Evolutionary conservation across 1,140 invertebrate species (phyloP).

Genomic region (Andricus grossulariae): DNA sequence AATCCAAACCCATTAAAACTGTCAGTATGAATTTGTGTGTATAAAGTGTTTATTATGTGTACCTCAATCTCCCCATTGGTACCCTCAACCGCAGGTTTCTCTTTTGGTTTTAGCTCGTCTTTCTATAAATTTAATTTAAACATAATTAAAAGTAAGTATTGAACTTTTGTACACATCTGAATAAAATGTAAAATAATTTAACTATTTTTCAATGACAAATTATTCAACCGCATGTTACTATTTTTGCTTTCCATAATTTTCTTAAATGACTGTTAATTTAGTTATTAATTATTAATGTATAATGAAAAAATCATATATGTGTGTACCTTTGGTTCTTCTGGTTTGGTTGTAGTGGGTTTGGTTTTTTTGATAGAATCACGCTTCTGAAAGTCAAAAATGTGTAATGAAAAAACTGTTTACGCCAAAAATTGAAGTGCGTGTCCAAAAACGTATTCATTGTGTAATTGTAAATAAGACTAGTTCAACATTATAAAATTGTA

Average conservation of each 20-base stretch:
- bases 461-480: not conserved
- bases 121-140: constrained; percentile 35
- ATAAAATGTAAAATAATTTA: not conserved
- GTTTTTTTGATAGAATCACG: constrained; percentile 53
- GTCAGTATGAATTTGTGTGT: too few species aligned
- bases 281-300: not conserved
- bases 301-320: constrained; percentile 26
- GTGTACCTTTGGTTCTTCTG: constrained; percentile 56
- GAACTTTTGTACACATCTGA: not conserved
- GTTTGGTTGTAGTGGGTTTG: constrained; percentile 56
- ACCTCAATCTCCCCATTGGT: constrained; percentile 22
- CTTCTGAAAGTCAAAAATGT: constrained; percentile 48
- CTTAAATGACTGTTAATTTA: too few species aligned
- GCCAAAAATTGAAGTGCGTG: constrained; percentile 28
- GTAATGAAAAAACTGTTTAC: constrained; percentile 37
- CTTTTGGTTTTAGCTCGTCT: constrained; percentile 14
- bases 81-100: constrained; percentile 15
- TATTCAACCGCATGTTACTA: too few species aligned
- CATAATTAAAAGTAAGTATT: constrained; percentile 14
- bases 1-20: not conserved
- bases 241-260: too few species aligned
- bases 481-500: too few species aligned
- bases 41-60: not conserved
- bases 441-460: not conserved
- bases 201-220: too few species aligned